These are phyloP conservation scores for Himalopsyche tibetana DNA, from an alignment of 2,888 invertebrate species.

Conservation along the genomic window DNA sequence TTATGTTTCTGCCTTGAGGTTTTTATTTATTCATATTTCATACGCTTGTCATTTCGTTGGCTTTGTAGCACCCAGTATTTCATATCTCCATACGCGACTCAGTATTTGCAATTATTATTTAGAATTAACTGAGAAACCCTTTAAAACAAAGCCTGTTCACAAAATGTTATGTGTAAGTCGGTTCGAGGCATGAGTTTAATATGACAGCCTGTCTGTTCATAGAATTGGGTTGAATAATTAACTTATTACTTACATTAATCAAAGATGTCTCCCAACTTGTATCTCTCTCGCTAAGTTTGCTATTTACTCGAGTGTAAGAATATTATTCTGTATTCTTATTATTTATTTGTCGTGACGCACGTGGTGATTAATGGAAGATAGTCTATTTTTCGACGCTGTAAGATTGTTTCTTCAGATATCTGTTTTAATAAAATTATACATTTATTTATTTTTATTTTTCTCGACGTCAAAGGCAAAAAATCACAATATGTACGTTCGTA, in stretches of 20 bases:
- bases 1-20: too few relatives aligned
- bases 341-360: neutral
- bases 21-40: too few relatives aligned
- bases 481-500: too few relatives aligned
- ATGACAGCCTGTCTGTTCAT: slow-evolving; percentile 21
- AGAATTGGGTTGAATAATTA: slow-evolving; percentile 31
- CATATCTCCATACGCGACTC: too few relatives aligned
- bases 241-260: slow-evolving; percentile 30
- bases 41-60: too few relatives aligned
- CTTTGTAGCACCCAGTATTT: too few relatives aligned
- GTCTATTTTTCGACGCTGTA: too few relatives aligned
- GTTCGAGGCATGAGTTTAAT: slow-evolving; percentile 1
- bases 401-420: too few relatives aligned
- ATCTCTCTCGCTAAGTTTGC: neutral
- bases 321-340: neutral
- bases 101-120: too few relatives aligned
- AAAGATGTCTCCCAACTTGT: neutral
- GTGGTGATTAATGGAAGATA: neutral
- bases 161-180: neutral
- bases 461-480: too few relatives aligned
- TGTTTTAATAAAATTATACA: too few relatives aligned
- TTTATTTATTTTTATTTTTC: too few relatives aligned
- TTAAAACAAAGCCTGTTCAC: neutral
- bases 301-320: neutral
- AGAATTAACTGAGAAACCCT: neutral